Percentiles rank a stretch among this genome's conserved stretches.
Evolutionary conservation across 2,888 invertebrate species (phyloP).

Genomic region (Xanthia togata): DNA sequence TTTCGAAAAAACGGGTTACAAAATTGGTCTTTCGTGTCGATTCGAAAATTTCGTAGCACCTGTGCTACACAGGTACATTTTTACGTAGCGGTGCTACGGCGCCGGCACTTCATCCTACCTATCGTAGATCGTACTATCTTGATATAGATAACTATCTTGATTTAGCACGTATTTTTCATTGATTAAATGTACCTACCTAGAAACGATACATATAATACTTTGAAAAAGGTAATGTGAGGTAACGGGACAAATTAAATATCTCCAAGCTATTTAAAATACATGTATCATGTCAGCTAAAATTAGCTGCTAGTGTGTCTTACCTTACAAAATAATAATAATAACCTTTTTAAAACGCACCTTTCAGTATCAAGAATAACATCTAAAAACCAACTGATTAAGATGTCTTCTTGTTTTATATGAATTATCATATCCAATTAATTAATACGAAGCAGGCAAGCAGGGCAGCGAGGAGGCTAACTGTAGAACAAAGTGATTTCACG

Average conservation of each 20-base stretch:
- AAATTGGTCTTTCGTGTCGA: background rate
- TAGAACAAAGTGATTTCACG: conserved; percentile 90
- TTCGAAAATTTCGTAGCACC: conserved; percentile 63
- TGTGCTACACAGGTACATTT: conserved; percentile 52
- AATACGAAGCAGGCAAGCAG: conserved; percentile 63
- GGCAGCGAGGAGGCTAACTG: conserved; percentile 83
- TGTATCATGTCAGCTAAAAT: background rate
- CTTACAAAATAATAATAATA: background rate
- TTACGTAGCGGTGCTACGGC: conserved; percentile 45
- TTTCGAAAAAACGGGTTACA: background rate
- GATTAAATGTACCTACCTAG: background rate
- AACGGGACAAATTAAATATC: background rate
- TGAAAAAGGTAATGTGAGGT: background rate
- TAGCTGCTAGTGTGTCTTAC: background rate
- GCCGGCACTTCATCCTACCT: background rate
- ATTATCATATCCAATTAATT: conserved; percentile 54
- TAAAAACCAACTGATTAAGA: conserved; percentile 14
- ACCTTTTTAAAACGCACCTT: background rate
- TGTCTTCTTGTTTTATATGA: conserved; percentile 31
- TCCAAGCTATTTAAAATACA: background rate
- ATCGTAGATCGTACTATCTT: background rate
- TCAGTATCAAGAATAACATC: background rate
- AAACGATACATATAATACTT: background rate
- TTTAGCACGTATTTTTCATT: background rate
- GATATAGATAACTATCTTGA: background rate